Evolutionary conservation across 2,888 invertebrate species (phyloP).

Genomic region (Abrostola triplasia): DNA sequence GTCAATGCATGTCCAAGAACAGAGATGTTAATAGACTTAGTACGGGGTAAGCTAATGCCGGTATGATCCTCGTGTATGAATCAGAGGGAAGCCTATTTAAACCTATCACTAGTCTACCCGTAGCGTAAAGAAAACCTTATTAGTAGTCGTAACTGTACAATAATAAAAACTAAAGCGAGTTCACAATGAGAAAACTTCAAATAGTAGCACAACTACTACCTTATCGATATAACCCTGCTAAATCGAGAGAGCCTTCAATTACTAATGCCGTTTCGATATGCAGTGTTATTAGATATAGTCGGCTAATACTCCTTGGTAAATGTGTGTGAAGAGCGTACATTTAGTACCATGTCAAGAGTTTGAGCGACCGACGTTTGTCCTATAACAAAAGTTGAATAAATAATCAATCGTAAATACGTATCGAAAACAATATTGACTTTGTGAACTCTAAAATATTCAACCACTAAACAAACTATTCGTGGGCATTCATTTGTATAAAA

Average conservation of each 20-base stretch:
- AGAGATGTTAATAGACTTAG: too few relatives aligned
- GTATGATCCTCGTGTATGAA: too few relatives aligned
- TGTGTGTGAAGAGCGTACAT: constrained; percentile 23
- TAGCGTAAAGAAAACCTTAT: too few relatives aligned
- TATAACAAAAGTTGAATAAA: not conserved
- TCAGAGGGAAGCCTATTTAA: too few relatives aligned
- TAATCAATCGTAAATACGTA: constrained; percentile 17
- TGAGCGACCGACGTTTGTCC: constrained; percentile 32
- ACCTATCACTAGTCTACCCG: too few relatives aligned
- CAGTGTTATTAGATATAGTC: constrained; percentile 21
- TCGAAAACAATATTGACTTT: constrained; percentile 7
- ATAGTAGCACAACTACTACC: constrained; percentile 42
- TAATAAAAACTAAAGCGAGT: constrained; percentile 13
- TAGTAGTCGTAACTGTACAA: not conserved
- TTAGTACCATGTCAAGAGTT: constrained; percentile 45
- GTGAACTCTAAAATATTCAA: too few relatives aligned
- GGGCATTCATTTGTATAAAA: too few relatives aligned
- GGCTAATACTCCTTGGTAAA: constrained; percentile 28
- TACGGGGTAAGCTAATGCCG: too few relatives aligned
- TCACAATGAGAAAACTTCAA: constrained; percentile 35
- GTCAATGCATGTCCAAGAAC: too few relatives aligned
- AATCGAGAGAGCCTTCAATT: constrained; percentile 36
- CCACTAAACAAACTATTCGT: too few relatives aligned
- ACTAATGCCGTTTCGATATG: constrained; percentile 22
- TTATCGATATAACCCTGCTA: constrained; percentile 53